phyloP scores from a whole-genome alignment of 2,797 vertebrate genomes.

The Gorsachius magnificus region DNA sequence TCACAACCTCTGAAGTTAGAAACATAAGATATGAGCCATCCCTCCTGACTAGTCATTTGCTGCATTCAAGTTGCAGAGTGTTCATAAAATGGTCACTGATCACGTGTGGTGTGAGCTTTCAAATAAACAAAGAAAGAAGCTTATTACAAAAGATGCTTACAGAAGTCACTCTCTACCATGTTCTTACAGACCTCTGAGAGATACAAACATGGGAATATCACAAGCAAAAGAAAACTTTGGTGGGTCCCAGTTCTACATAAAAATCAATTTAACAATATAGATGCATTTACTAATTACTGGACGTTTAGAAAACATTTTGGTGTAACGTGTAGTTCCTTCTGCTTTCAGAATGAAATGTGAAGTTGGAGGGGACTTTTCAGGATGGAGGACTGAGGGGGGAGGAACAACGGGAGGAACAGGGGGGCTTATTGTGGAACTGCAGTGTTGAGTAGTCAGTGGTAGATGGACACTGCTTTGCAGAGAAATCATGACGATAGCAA shows the following conservation, averaged over 20 bases:
- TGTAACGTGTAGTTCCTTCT: background rate
- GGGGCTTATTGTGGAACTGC: background rate
- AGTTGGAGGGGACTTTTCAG: conserved; percentile 16
- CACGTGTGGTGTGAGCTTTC: background rate
- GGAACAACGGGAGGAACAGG: background rate
- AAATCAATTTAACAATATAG: background rate
- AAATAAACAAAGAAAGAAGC: background rate
- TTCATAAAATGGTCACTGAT: background rate
- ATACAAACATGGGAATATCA: background rate
- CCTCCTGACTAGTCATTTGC: background rate
- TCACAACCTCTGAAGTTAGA: background rate
- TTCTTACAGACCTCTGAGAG: background rate
- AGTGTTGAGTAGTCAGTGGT: background rate
- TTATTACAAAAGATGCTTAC: background rate
- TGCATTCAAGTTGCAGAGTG: background rate
- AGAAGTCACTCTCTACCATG: fast-evolving
- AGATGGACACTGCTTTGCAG: background rate
- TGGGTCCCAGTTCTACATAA: background rate
- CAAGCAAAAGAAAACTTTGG: background rate
- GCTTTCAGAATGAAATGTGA: conserved; percentile 29
- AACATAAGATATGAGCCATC: background rate
- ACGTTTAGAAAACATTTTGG: background rate
- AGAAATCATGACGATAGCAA: background rate
- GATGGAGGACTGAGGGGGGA: background rate
- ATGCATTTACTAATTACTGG: background rate